A percentile compares a stretch with the other conserved stretches of the same genome.
Conservation (phyloP, 2,888 invertebrate genomes). For the Bellardia pandia region DNA sequence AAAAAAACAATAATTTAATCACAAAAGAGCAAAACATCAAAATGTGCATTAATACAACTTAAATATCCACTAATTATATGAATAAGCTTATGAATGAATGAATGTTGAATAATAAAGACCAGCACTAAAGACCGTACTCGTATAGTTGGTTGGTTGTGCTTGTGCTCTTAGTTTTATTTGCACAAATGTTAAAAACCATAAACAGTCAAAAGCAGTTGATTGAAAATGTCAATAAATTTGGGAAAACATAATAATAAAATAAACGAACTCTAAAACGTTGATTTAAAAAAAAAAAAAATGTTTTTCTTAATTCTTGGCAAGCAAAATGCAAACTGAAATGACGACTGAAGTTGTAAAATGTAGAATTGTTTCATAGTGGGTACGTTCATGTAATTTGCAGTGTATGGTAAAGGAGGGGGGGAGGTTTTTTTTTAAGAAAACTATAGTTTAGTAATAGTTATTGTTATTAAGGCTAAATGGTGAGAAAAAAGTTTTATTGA, state of each 20-base stretch:
- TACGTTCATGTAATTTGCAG: constrained; percentile 13
- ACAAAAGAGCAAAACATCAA: constrained; percentile 29
- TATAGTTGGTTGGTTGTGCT: background rate
- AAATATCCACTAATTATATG: constrained; percentile 59
- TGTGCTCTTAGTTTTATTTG: background rate
- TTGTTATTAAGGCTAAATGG: constrained; percentile 38
- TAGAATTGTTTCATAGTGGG: background rate
- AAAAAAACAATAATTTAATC: constrained; percentile 20
- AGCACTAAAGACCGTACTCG: background rate
- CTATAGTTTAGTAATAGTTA: constrained; percentile 5
- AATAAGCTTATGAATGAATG: constrained; percentile 7
- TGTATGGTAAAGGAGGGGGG: background rate
- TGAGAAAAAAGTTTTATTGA: constrained; percentile 35
- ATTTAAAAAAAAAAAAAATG: constrained; percentile 2
- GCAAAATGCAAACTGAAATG: background rate
- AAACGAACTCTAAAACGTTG: constrained; percentile 30
- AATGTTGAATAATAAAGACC: constrained; percentile 36
- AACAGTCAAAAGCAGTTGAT: constrained; percentile 33
- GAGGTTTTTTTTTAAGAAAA: background rate
- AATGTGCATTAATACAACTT: constrained; percentile 40
- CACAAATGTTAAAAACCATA: constrained; percentile 37
- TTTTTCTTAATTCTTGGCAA: constrained; percentile 1
- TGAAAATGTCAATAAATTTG: constrained; percentile 53
- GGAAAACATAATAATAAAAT: constrained; percentile 3
- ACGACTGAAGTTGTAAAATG: constrained; percentile 16